A percentile compares a stretch with the other conserved stretches of the same genome.
Evolutionary conservation across 2,797 vertebrate genomes (phyloP).

Genomic region (Odontamblyopus rebecca): DNA sequence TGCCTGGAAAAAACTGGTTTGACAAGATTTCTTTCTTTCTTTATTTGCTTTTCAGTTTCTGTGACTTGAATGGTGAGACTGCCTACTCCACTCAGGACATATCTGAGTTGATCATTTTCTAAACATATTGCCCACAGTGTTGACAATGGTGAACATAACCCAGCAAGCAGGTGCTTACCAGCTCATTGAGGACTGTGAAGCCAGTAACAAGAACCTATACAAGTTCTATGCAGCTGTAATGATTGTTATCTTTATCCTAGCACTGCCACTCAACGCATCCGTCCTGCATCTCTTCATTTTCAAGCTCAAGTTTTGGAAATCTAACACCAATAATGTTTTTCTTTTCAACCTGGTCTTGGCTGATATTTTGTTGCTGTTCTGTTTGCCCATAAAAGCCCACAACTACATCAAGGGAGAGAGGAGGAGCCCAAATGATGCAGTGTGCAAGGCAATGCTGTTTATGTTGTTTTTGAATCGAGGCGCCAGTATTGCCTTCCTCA

Average conservation of each 20-base stretch:
- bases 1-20: constrained; percentile 30
- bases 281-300: constrained; percentile 77
- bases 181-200: constrained; percentile 18
- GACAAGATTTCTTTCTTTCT: constrained; percentile 21
- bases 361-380: constrained; percentile 71
- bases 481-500: constrained; percentile 75
- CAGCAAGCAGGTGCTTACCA: background rate
- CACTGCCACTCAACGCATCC: constrained; percentile 69
- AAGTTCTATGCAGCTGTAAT: constrained; percentile 61
- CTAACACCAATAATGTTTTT: constrained; percentile 69
- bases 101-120: background rate
- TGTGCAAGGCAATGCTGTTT: constrained; percentile 65
- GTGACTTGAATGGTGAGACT: constrained; percentile 12
- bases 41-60: constrained; percentile 7
- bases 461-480: constrained; percentile 71
- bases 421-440: rapidly evolving
- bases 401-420: constrained; percentile 51
- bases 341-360: constrained; percentile 77
- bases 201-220: constrained; percentile 28
- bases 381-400: constrained; percentile 69
- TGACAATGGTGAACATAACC: constrained; percentile 14
- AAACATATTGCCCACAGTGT: background rate
- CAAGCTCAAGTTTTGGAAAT: constrained; percentile 79
- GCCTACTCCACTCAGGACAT: background rate
- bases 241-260: constrained; percentile 67